Percentiles rank a stretch among this genome's conserved stretches.
phyloP scores from a whole-genome alignment of 2,113 vertebrate species.

The Mellivora capensis region DNA sequence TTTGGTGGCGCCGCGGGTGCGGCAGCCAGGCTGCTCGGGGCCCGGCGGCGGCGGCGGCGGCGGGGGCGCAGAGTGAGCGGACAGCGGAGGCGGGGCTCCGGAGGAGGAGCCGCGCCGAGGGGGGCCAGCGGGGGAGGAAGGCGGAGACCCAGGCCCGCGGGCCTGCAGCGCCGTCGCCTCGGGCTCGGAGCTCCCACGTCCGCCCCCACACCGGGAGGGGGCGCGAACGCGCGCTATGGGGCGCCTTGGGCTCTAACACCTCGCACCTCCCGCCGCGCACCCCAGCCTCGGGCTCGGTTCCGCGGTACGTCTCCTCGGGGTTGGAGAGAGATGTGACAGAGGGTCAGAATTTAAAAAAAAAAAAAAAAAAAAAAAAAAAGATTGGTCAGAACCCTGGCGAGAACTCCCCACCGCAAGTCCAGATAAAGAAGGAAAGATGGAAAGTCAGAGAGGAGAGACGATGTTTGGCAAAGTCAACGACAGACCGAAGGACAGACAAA shows the following conservation, averaged over 20 bases:
- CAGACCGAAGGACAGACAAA: not conserved
- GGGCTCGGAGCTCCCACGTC: not conserved
- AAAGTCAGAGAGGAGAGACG: not conserved
- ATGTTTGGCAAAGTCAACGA: not conserved
- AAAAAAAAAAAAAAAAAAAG: not conserved
- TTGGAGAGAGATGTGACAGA: not conserved
- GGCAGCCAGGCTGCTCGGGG: not conserved
- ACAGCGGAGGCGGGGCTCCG: not conserved
- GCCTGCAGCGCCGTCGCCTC: not conserved
- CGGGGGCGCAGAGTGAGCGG: not conserved
- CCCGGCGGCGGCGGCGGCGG: not conserved
- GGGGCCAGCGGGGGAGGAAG: not conserved
- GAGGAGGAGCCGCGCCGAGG: not conserved
- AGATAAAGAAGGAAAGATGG: not conserved
- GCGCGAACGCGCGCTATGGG: not conserved
- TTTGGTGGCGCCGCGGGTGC: constrained; percentile 17
- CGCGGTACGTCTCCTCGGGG: not conserved
- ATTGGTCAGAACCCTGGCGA: not conserved
- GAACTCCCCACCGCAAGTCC: not conserved
- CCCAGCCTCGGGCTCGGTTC: not conserved
- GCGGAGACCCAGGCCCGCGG: not conserved
- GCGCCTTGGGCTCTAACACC: not conserved
- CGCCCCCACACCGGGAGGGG: not conserved
- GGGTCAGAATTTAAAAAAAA: not conserved
- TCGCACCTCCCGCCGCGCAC: not conserved